Evolutionary conservation across 2,797 vertebrate species (phyloP).

Genomic region (Apogon talboti): DNA sequence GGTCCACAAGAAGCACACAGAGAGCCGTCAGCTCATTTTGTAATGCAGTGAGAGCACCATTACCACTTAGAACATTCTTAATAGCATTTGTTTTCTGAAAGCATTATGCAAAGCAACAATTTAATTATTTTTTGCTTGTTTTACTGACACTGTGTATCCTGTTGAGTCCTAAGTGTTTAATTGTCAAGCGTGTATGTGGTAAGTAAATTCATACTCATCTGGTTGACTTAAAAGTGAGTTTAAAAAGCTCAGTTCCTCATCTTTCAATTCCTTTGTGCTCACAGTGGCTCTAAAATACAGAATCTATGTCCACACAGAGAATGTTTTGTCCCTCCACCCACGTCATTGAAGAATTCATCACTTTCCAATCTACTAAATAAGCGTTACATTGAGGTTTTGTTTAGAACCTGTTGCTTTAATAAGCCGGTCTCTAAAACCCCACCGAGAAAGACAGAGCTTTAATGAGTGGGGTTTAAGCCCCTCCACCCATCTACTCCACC

Average conservation of each 20-base stretch:
- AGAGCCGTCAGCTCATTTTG: conserved; percentile 57
- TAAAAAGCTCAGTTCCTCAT: too few species aligned
- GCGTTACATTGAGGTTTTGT: conserved; percentile 84
- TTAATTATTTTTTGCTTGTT: conserved; percentile 11
- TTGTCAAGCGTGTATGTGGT: background rate
- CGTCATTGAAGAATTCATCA: conserved; percentile 80
- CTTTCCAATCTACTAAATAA: conserved; percentile 79
- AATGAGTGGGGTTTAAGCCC: conserved; percentile 89
- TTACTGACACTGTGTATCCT: background rate
- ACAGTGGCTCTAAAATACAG: background rate
- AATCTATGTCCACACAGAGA: conserved; percentile 7
- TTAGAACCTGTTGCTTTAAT: conserved; percentile 89
- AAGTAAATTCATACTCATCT: background rate
- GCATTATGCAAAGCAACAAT: conserved; percentile 20
- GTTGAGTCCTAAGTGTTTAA: background rate
- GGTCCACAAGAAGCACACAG: conserved; percentile 57
- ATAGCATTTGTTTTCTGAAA: conserved; percentile 10
- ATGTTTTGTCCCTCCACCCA: conserved; percentile 66
- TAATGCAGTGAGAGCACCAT: conserved; percentile 37
- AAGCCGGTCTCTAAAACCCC: conserved; percentile 83
- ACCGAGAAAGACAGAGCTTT: conserved; percentile 89
- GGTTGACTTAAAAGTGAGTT: too few species aligned
- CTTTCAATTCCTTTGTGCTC: too few species aligned
- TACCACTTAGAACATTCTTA: conserved; percentile 34
- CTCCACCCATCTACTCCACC: conserved; percentile 71